phyloP scores from a whole-genome alignment of 1,140 invertebrate genomes.

The Hirudo medicinalis region DNA sequence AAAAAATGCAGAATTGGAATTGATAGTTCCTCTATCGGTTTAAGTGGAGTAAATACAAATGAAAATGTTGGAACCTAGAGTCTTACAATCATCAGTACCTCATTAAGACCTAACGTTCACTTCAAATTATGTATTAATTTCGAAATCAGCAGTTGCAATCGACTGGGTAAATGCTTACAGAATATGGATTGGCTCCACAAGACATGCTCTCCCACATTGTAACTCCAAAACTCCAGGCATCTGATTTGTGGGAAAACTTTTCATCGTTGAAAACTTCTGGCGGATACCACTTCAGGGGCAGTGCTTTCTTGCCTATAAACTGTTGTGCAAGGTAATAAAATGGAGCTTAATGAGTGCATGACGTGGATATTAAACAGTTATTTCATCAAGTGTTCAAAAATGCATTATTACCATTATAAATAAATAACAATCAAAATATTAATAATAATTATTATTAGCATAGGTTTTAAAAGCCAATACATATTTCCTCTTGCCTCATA shows the following conservation, averaged over 20 bases:
- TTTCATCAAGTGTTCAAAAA: not conserved
- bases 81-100: not conserved
- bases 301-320: not conserved
- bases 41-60: no score
- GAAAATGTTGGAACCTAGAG: no score
- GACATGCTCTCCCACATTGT: constrained; percentile 13
- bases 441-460: not conserved
- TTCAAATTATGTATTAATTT: not conserved
- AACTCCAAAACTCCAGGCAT: constrained; percentile 17
- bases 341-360: not conserved
- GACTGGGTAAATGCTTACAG: not conserved
- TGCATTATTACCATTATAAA: no score
- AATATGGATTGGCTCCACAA: not conserved
- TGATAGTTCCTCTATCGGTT: no score
- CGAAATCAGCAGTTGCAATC: not conserved
- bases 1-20: no score
- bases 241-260: constrained; percentile 11
- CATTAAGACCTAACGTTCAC: not conserved
- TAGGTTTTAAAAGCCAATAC: not conserved
- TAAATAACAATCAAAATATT: no score
- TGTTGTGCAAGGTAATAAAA: not conserved
- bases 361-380: not conserved
- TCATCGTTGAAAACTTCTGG: constrained; percentile 5
- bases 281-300: constrained; percentile 12
- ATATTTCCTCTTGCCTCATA: not conserved